Base-by-base conservation (phyloP, 2,113 vertebrate genomes). In the Odontesthes bonariensis region DNA sequence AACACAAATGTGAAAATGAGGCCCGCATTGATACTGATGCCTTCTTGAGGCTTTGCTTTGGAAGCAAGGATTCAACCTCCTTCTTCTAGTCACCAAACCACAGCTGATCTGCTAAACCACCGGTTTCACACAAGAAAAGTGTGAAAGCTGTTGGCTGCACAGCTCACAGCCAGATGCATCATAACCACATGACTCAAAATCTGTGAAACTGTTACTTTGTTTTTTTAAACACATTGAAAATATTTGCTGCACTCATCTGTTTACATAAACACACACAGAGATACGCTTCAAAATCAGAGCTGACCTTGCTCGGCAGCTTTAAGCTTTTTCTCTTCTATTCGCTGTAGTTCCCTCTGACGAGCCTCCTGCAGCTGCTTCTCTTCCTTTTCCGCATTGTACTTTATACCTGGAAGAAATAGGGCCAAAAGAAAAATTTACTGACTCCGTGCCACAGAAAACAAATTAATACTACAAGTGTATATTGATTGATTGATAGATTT, bases 361-460 rank as follows among this genome's bases (percentile, higher is more conserved):
- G 95, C 91, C 91, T 99, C 98, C 72, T 97, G 91, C 2, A 95
- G 90, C 46, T 99, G 97, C 49, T 92, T 96, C 77, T 96, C 96
- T 92, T 99, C 98, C 86, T 99, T 99, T 83, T 96, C 93, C 49
- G 96, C 93, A 93, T 99, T 98, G 59, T 99, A 99, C 90, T 96
- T 95, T 92, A 99, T 97, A 91, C 96, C 98, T 99, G 86, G 14
- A 85, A 63, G 44, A 11, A 75, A 77, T 0, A 0, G 9, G 14
- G 23, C 7, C 4, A 63, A 17, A 42, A 3, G 58, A 62, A 23
- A 42, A 0, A 63, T 23, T 7, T 62, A 22, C 14, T 23, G 11
- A 19, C 7, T 70, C 20, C 5, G 71, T 47, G 66, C 31, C 19
- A 38, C 1, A 17, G 7, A 38, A 56, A 60, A 49, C 54, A 59